phyloP scores from a whole-genome alignment of 2,888 invertebrate species.

The Tethea ocularis region DNA sequence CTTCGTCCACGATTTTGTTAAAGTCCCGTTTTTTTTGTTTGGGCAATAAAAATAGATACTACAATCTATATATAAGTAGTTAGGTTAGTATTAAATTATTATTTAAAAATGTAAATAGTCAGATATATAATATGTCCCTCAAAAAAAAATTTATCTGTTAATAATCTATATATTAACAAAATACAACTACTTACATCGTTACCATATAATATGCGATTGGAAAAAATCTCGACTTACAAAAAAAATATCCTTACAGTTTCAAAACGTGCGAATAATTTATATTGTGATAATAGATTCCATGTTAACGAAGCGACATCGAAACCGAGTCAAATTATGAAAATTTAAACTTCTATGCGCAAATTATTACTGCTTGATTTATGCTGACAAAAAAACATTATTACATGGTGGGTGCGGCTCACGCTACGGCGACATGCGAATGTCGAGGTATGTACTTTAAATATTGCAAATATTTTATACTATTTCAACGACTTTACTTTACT shows the following conservation, averaged over 20 bases:
- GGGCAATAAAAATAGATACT: too few relatives aligned
- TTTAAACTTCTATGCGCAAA: conserved; percentile 58
- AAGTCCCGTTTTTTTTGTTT: too few relatives aligned
- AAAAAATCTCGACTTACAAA: background rate
- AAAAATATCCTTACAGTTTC: background rate
- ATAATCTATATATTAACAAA: too few relatives aligned
- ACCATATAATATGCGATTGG: too few relatives aligned
- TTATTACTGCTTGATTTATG: conserved; percentile 67
- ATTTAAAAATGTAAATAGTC: too few relatives aligned
- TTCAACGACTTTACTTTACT: background rate
- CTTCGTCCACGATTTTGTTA: too few relatives aligned
- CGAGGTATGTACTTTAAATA: conserved; percentile 18
- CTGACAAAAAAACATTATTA: conserved; percentile 50
- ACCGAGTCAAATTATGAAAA: conserved; percentile 46
- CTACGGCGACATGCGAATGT: conserved; percentile 32
- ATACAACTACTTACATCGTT: too few relatives aligned
- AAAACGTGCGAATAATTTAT: background rate
- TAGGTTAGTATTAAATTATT: too few relatives aligned
- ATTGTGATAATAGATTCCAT: conserved; percentile 28
- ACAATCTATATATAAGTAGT: too few relatives aligned
- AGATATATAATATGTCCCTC: too few relatives aligned
- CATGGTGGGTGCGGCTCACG: conserved; percentile 58
- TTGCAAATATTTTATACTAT: conserved; percentile 1
- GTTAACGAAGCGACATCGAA: conserved; percentile 35
- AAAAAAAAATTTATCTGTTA: too few relatives aligned